A percentile compares a stretch with the other conserved stretches of the same genome.
Evolutionary conservation across 2,888 invertebrate genomes (phyloP).

Genomic region (Choristoneura rosaceana): DNA sequence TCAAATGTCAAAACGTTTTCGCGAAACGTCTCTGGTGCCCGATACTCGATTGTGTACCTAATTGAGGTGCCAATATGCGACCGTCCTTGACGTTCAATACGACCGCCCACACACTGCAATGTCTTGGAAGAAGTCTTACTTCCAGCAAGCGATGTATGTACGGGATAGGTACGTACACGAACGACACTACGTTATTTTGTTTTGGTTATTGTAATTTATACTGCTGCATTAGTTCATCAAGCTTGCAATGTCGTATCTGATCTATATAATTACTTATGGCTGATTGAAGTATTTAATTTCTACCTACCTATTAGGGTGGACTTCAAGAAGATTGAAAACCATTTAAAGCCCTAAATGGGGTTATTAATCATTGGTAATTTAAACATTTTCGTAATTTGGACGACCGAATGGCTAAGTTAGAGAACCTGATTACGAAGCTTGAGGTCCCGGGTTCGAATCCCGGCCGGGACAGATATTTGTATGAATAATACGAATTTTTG

Average conservation of each 20-base stretch:
- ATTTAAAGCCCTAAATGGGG: too few species aligned
- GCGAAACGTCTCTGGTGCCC: not conserved
- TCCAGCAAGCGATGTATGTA: not conserved
- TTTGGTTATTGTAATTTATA: not conserved
- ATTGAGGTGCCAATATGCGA: constrained; percentile 9
- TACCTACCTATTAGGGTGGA: too few species aligned
- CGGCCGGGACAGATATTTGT: too few species aligned
- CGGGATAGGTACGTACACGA: not conserved
- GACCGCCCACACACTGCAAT: not conserved
- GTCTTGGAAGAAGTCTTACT: not conserved
- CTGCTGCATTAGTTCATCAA: not conserved
- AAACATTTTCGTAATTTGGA: too few species aligned
- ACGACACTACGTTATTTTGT: not conserved
- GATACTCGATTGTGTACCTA: constrained; percentile 4
- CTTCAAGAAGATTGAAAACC: too few species aligned
- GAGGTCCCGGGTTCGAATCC: too few species aligned
- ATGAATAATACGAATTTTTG: too few species aligned
- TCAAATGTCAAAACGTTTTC: not conserved
- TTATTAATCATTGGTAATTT: too few species aligned
- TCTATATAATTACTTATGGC: constrained; percentile 4
- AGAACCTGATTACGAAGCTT: too few species aligned
- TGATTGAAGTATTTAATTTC: not conserved
- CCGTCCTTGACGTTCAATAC: not conserved
- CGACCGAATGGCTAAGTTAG: too few species aligned
- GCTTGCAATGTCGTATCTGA: not conserved